Conservation (phyloP, 2,888 invertebrate genomes). For the Ectemnius continuus region DNA sequence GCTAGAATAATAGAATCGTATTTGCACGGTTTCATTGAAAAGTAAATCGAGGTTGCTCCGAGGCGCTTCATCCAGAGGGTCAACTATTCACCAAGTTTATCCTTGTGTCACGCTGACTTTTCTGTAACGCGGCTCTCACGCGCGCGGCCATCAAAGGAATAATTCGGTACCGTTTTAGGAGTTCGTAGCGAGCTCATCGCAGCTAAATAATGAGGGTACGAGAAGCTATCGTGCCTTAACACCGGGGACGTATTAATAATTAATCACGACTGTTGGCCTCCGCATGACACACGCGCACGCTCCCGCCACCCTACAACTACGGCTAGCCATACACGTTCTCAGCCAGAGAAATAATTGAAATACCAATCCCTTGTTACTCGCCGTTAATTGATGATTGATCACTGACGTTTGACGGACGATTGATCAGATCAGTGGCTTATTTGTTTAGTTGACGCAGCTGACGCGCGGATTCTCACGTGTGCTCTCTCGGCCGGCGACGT, state of each 20-base stretch:
- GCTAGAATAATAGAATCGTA: too few species aligned
- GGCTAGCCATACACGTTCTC: too few species aligned
- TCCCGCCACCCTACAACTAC: too few species aligned
- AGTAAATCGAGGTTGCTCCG: too few species aligned
- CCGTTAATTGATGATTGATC: constrained; percentile 8
- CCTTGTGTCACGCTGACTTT: background rate
- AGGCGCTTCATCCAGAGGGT: too few species aligned
- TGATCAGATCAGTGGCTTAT: background rate
- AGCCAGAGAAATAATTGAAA: background rate
- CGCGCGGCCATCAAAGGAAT: background rate
- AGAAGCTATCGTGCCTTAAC: too few species aligned
- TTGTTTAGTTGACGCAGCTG: background rate
- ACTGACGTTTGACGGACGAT: constrained; percentile 17
- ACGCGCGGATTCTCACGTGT: constrained; percentile 25
- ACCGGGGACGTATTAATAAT: background rate
- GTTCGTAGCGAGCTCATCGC: background rate
- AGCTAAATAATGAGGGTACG: background rate
- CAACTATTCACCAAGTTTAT: constrained; percentile 8
- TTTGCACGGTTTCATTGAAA: too few species aligned
- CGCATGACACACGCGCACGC: background rate
- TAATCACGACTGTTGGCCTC: background rate
- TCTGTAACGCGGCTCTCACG: background rate
- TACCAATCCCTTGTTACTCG: background rate
- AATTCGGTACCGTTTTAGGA: constrained; percentile 18
- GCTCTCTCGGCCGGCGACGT: background rate